Conservation (phyloP, 2,797 vertebrate genomes). For the Crocidura indochinensis region DNA sequence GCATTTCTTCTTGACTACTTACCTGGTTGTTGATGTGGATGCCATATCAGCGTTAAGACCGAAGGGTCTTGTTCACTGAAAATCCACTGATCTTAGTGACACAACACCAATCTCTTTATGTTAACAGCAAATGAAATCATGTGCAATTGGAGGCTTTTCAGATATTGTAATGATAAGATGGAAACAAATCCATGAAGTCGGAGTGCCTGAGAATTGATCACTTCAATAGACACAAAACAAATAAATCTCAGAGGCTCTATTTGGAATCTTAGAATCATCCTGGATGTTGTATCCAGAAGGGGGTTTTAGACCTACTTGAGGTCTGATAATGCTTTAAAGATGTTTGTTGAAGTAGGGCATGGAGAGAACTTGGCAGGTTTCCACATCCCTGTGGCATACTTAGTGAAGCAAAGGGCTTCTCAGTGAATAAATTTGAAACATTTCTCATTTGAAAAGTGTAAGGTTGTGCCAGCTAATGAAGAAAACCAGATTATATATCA, state of each 20-base stretch:
- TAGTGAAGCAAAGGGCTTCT: slow-evolving; percentile 68
- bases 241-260: slow-evolving; percentile 3
- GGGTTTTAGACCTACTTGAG: slow-evolving; percentile 51
- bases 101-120: background rate
- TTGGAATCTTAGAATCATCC: slow-evolving; percentile 20
- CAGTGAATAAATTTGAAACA: slow-evolving; percentile 70
- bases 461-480: slow-evolving; percentile 52
- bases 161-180: slow-evolving; percentile 47
- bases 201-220: slow-evolving; percentile 44
- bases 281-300: background rate
- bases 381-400: slow-evolving; percentile 68
- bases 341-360: slow-evolving; percentile 68
- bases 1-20: slow-evolving; percentile 21
- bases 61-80: background rate
- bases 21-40: slow-evolving; percentile 15
- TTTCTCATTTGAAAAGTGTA: slow-evolving; percentile 73
- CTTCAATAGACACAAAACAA: slow-evolving; percentile 47
- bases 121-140: background rate
- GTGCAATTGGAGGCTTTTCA: background rate
- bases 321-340: slow-evolving; percentile 58
- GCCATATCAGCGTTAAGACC: slow-evolving; percentile 13
- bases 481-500: slow-evolving; percentile 58
- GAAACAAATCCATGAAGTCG: slow-evolving; percentile 51
- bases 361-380: slow-evolving; percentile 71
- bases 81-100: slow-evolving; percentile 14